Base-by-base conservation (phyloP, 2,797 vertebrate species). In the Gallinago nigripennis region DNA sequence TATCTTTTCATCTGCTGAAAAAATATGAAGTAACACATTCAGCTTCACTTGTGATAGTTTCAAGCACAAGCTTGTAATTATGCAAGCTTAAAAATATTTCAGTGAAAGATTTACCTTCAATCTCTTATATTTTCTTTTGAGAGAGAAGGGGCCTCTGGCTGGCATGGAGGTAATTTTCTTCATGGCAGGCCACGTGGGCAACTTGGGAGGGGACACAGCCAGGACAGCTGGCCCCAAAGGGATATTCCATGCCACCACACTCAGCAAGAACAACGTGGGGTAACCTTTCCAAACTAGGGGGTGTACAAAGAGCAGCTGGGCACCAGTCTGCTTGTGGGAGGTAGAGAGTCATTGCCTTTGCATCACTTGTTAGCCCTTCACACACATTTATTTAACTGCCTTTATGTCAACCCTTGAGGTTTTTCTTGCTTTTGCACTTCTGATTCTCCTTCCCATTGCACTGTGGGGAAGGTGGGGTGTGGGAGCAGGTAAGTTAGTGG, bases 381-480 rank as follows among this genome's bases (percentile, higher is more conserved):
- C 16, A 2, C 23, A 5, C 11, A 3, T 31, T 54, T 54, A 54
- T 4, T 28, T 45, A 84, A 33, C 16, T 11, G 18, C 14, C 23
- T 63, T 73, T 68, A 35, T 11, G 54, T 41, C 30, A 46, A 30
- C 9, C 35, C n/a, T 51, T 5, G 11, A 54, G 30, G 9, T 51
- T 86, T 33, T 65, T 50, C 30, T 72, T 68, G 65, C 15, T 57
- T 77, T 69, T 66, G 48, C 19, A 73, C 24, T 88, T 82, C 37
- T 77, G 65, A 63, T n/a, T 56, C 11, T 64, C 28, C 71, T 12
- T 8, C 16, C 3, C n/a, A 14, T 7, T 33, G 48, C 3, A 1
- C 30, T 51, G 11, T 3, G 11, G 17, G 17, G 12, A 7, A 11
- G 7, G 16, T 3, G 25, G 11, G 4, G 8, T 3, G 24, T 20